Percentiles rank a stretch among this genome's conserved stretches.
Evolutionary conservation across 2,113 vertebrate genomes (phyloP).

Genomic region (Varanus salvator): DNA sequence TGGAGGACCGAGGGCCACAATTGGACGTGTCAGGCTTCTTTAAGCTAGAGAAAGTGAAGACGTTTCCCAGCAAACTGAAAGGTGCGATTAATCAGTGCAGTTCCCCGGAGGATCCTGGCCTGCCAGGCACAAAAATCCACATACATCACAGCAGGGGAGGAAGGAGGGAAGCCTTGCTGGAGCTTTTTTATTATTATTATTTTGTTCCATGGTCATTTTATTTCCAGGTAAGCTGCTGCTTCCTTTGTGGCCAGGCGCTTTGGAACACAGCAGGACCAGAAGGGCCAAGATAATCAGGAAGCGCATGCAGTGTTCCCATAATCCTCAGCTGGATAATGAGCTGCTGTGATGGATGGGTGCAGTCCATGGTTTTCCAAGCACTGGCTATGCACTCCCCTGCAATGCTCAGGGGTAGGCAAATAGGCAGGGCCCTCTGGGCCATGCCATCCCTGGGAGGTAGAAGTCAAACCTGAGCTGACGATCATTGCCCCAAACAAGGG

Average conservation of each 20-base stretch:
- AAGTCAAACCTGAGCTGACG: background rate
- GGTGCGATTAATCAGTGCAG: slow-evolving; percentile 70
- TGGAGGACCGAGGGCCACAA: background rate
- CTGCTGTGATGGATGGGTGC: accelerated
- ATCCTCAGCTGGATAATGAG: background rate
- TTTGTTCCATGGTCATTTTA: background rate
- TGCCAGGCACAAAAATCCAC: slow-evolving; percentile 59
- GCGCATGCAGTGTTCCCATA: accelerated
- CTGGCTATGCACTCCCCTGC: background rate
- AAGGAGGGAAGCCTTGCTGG: background rate
- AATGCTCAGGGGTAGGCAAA: background rate
- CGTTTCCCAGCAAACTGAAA: slow-evolving; percentile 49
- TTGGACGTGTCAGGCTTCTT: accelerated
- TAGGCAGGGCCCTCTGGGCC: accelerated
- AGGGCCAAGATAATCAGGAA: background rate
- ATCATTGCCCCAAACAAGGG: background rate
- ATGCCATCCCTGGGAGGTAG: background rate
- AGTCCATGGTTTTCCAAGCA: accelerated
- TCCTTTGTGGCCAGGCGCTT: accelerated
- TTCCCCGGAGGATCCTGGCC: slow-evolving; percentile 50
- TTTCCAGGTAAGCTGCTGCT: background rate
- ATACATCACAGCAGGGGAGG: slow-evolving; percentile 12
- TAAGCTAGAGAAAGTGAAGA: slow-evolving; percentile 37
- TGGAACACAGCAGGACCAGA: background rate
- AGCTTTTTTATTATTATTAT: background rate